phyloP scores from a whole-genome alignment of 2,888 invertebrate genomes.

The Eupithecia insigniata region DNA sequence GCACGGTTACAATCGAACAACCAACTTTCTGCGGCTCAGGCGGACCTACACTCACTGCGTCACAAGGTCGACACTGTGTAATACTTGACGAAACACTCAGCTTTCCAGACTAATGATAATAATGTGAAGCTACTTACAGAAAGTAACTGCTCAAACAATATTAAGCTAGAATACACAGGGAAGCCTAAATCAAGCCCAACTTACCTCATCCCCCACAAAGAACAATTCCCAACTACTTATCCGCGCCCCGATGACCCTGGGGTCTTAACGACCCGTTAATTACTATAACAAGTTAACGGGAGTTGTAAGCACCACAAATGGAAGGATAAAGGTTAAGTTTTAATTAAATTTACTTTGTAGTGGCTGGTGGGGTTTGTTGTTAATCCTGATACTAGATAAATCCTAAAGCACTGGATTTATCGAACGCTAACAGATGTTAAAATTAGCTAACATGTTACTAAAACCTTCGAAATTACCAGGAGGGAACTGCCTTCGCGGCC shows the following conservation, averaged over 20 bases:
- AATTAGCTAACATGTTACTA: neutral
- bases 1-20: too few species aligned
- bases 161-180: conserved; percentile 2
- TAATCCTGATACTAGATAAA: neutral
- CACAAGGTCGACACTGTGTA: neutral
- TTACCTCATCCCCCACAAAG: conserved; percentile 8
- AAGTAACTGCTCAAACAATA: neutral
- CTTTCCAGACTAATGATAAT: neutral
- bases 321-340: conserved; percentile 24
- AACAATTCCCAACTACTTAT: conserved; percentile 14
- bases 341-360: conserved; percentile 27
- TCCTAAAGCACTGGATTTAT: too few species aligned
- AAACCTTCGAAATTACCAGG: neutral
- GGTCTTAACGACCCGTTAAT: conserved; percentile 34
- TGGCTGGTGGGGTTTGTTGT: neutral
- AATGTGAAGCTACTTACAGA: neutral
- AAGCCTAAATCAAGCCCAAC: neutral
- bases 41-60: neutral
- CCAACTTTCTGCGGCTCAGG: too few species aligned
- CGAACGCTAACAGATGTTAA: neutral
- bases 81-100: neutral
- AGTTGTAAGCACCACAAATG: conserved; percentile 38
- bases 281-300: conserved; percentile 30
- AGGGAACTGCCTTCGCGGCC: neutral
- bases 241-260: conserved; percentile 17